phyloP scores from a whole-genome alignment of 2,888 invertebrate species.

The Eristalis tenax region DNA sequence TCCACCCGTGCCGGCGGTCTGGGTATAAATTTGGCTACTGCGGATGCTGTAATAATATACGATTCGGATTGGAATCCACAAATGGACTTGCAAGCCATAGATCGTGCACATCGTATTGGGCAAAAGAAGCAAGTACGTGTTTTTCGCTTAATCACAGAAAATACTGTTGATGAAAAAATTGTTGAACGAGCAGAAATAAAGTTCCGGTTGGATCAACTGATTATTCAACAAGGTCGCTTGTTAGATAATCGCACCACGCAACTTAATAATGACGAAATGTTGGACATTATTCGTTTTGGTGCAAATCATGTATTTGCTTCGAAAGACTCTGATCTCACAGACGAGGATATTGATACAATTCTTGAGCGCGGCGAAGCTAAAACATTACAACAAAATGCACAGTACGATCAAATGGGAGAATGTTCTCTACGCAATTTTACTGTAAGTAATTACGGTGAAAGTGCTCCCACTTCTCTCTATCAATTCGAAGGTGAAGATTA shows the following conservation, averaged over 20 bases:
- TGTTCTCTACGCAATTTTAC: constrained; percentile 96
- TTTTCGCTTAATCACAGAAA: constrained; percentile 97
- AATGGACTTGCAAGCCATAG: constrained; percentile 98
- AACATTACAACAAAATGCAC: constrained; percentile 95
- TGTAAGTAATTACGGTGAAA: constrained; percentile 87
- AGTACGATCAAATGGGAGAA: constrained; percentile 94
- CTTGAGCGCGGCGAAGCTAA: constrained; percentile 94
- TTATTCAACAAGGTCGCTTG: constrained; percentile 98
- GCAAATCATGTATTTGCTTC: constrained; percentile 99
- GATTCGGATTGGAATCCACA: constrained; percentile 99
- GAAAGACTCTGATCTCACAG: constrained; percentile 97
- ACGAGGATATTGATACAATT: constrained; percentile 98
- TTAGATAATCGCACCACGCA: constrained; percentile 93
- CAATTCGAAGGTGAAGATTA: constrained; percentile 99
- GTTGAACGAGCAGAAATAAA: constrained; percentile 99
- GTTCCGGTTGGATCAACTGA: constrained; percentile 95
- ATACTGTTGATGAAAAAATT: constrained; percentile 99
- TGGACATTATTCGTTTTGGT: constrained; percentile 99
- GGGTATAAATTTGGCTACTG: constrained; percentile 98
- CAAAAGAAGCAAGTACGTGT: constrained; percentile 97
- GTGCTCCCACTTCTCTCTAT: constrained; percentile 91
- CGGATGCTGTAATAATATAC: constrained; percentile 97
- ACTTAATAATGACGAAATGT: constrained; percentile 98
- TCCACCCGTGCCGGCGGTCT: constrained; percentile 99
- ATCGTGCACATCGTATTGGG: constrained; percentile 99